phyloP scores from a whole-genome alignment of 2,113 vertebrate genomes.

The Cryptomyrus ogoouensis region DNA sequence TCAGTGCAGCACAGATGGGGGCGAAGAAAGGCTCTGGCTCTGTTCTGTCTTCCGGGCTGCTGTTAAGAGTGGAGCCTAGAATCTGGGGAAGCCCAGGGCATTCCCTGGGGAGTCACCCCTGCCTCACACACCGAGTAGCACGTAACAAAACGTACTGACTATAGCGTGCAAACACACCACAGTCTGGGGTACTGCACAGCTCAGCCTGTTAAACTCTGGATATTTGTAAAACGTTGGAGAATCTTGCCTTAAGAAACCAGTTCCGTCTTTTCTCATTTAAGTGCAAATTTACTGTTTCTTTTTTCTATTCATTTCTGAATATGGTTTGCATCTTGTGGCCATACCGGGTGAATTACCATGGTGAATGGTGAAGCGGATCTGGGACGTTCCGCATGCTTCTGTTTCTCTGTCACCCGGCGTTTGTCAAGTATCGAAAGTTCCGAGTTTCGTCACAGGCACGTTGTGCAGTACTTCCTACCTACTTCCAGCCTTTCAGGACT shows the following conservation, averaged over 20 bases:
- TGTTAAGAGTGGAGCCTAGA: background rate
- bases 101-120: background rate
- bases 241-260: background rate
- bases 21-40: background rate
- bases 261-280: background rate
- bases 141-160: constrained; percentile 7
- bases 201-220: background rate
- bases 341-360: too few relatives aligned
- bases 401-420: background rate
- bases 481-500: background rate
- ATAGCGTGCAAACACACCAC: background rate
- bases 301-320: background rate
- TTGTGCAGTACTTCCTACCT: background rate
- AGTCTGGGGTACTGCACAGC: background rate
- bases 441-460: too few relatives aligned
- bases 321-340: too few relatives aligned
- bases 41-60: background rate
- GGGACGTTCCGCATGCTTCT: background rate
- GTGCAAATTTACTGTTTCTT: background rate
- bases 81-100: background rate
- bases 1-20: background rate
- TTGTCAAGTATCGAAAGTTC: background rate
- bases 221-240: background rate
- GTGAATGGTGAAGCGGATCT: background rate
- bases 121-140: background rate